phyloP scores from a whole-genome alignment of 2,113 vertebrate species.

The Mormoops blainvillei region DNA sequence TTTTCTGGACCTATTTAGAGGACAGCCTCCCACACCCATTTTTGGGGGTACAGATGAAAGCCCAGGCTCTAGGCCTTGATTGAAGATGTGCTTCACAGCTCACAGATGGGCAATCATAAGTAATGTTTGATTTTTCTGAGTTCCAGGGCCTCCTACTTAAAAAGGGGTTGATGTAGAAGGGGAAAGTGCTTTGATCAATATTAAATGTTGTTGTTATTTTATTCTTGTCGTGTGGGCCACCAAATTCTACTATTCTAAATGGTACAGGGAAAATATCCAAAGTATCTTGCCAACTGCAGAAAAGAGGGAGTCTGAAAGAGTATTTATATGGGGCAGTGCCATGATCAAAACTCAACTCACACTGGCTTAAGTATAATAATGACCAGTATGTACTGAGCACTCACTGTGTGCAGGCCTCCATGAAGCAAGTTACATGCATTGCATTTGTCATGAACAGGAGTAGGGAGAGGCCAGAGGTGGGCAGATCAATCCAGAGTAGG shows the following conservation, averaged over 20 bases:
- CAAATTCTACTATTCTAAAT: not conserved
- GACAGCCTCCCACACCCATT: not conserved
- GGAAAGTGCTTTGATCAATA: not conserved
- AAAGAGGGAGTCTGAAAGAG: not conserved
- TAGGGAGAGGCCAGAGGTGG: not conserved
- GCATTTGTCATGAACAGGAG: not conserved
- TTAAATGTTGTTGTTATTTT: not conserved
- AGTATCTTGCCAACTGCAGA: not conserved
- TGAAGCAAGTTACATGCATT: not conserved
- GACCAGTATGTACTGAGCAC: not conserved
- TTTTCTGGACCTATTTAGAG: not conserved
- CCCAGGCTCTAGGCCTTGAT: not conserved
- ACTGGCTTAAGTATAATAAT: too few species aligned
- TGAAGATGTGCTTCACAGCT: not conserved
- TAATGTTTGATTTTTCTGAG: not conserved
- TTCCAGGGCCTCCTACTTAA: not conserved
- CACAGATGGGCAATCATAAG: not conserved
- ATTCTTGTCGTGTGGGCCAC: not conserved
- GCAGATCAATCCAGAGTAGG: not conserved
- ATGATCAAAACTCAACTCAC: not conserved
- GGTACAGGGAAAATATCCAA: not conserved
- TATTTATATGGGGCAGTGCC: fast-evolving
- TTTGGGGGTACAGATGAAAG: not conserved
- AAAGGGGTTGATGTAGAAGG: not conserved
- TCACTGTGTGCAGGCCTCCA: not conserved